phyloP scores from a whole-genome alignment of 2,888 invertebrate species.

The Melanostoma mellinum region DNA sequence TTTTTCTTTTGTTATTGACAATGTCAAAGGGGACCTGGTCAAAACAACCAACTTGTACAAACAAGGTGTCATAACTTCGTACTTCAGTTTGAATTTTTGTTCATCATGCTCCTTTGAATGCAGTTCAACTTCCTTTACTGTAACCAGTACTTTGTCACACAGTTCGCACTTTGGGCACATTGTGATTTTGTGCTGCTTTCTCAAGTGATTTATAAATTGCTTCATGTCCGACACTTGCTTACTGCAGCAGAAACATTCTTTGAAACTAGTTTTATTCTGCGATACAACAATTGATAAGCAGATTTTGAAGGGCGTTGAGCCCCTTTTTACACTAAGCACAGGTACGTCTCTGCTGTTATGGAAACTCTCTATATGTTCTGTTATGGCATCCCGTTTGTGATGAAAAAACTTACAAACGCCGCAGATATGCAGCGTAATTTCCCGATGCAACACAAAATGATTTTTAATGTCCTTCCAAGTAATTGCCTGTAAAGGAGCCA shows the following conservation, averaged over 20 bases:
- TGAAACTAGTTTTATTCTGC: slow-evolving; percentile 14
- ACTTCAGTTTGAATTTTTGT: slow-evolving; percentile 2
- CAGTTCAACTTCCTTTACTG: not conserved
- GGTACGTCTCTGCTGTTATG: slow-evolving; percentile 60
- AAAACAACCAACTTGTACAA: not conserved
- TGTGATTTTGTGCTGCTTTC: not conserved
- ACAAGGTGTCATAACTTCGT: slow-evolving; percentile 1
- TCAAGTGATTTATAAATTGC: slow-evolving; percentile 19
- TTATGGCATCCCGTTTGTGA: not conserved
- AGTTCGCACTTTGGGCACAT: slow-evolving; percentile 1
- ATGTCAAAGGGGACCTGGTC: not conserved
- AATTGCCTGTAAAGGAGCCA: too few species aligned
- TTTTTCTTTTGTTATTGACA: not conserved
- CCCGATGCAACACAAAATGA: slow-evolving; percentile 30
- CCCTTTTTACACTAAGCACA: slow-evolving; percentile 23
- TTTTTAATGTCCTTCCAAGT: slow-evolving; percentile 37
- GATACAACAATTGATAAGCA: slow-evolving; percentile 46
- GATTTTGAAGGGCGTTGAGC: not conserved
- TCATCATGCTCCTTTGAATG: slow-evolving; percentile 10
- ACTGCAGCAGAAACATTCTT: slow-evolving; percentile 44
- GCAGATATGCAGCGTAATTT: slow-evolving; percentile 11
- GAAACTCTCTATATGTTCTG: slow-evolving; percentile 35
- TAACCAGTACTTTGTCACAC: not conserved
- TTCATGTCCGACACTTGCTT: not conserved
- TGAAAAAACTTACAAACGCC: slow-evolving; percentile 56